phyloP scores from a whole-genome alignment of 2,888 invertebrate genomes.

The Metalampra italica region DNA sequence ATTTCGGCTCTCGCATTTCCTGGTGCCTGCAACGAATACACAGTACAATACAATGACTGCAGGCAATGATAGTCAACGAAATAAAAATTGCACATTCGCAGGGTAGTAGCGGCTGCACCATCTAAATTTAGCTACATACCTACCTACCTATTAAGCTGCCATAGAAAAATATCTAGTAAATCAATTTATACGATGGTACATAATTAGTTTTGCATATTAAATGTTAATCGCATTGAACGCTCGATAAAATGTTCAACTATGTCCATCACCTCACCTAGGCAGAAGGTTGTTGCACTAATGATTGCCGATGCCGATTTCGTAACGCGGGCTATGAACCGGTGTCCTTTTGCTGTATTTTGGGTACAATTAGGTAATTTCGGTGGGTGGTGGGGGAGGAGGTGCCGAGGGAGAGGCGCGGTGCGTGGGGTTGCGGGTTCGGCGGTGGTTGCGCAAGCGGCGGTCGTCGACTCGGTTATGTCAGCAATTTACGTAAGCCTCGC shows the following conservation, averaged over 20 bases:
- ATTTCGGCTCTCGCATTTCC: slow-evolving; percentile 37
- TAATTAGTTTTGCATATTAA: slow-evolving; percentile 41
- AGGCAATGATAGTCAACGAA: slow-evolving; percentile 17
- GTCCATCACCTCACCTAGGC: slow-evolving; percentile 49
- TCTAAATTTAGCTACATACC: too few species aligned
- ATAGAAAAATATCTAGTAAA: too few species aligned
- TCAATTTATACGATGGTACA: slow-evolving; percentile 4
- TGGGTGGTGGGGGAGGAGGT: slow-evolving; percentile 45
- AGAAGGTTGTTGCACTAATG: slow-evolving; percentile 69
- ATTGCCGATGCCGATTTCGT: slow-evolving; percentile 48
- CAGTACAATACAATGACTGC: slow-evolving; percentile 29
- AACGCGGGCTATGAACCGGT: slow-evolving; percentile 60
- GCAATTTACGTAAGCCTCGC: slow-evolving; percentile 73
- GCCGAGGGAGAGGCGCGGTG: slow-evolving; percentile 44
- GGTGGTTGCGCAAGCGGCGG: slow-evolving; percentile 72
- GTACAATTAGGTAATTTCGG: slow-evolving; percentile 70
- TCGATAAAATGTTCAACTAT: slow-evolving; percentile 33
- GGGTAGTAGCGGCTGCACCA: neutral
- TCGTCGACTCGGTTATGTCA: slow-evolving; percentile 78
- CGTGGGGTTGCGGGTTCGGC: slow-evolving; percentile 72
- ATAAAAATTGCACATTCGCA: neutral
- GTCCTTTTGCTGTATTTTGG: slow-evolving; percentile 72
- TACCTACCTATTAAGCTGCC: too few species aligned
- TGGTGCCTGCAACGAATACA: slow-evolving; percentile 48
- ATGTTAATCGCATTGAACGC: slow-evolving; percentile 43